Base-by-base conservation (phyloP, 2,888 invertebrate genomes). In the Chymomyza procnemis region DNA sequence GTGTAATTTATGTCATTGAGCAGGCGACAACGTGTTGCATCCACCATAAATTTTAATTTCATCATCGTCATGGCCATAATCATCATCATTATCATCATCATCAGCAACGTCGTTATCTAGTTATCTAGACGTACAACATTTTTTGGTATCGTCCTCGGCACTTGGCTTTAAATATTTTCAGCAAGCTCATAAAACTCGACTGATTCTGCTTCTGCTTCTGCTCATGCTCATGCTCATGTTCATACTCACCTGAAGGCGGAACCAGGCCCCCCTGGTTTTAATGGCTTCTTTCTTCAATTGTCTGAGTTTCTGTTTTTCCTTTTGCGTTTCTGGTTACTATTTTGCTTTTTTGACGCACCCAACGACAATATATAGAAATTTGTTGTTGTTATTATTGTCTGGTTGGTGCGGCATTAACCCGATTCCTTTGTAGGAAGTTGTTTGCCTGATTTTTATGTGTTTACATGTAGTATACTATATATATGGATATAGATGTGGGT, bases 141-240 rank as follows among this genome's bases (percentile, higher is more conserved):
- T n/a, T 41, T 41, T 41, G 34, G 34, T 12, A 12, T 4, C 34
- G 34, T 41, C 34, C 34, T 41, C 34, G 34, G 34, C 34, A 41
- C 34, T 41, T 41, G 34, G 73, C 75, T 80, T 83, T 77, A 73
- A 69, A 41, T 41, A 14, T 41, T 41, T 71, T 76, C 70, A 71
- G 64, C 59, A 60, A 71, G 66, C 73, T 61, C 81, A 67, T 84
- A 80, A 84, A 80, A 79, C 73, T 81, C 79, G 69, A 82, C 76
- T 81, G 67, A 70, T 76, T 67, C 67, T 41, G 34, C 34, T 41
- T 41, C 34, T 41, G 34, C 34, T 41, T 3, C 3, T 41, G 34
- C 34, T 34, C 34, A 34, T 34, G 34, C 2, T 34, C 34, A 34
- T 34, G 34, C 34, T 41, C 34, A 34, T 34, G 34, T 9, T 41